A percentile compares a stretch with the other conserved stretches of the same genome.
These are phyloP conservation scores for Sicus ferrugineus DNA, from an alignment of 2,888 invertebrate species.

Conservation along the genomic window DNA sequence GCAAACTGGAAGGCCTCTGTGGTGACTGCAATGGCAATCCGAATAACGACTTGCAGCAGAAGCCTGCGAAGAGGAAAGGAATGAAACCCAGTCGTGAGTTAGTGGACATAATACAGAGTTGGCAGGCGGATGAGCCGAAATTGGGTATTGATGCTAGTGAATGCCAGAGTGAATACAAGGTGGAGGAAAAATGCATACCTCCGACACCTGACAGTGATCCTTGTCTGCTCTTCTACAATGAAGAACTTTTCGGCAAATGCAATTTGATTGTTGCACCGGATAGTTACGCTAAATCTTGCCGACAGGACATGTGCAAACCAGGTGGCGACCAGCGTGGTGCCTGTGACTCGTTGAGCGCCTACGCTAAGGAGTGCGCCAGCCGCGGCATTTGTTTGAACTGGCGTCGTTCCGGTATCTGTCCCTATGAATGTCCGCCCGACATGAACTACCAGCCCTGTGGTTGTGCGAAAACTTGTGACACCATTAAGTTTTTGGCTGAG, in stretches of 20 bases:
- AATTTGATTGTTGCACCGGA: conserved; percentile 76
- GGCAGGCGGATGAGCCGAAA: conserved; percentile 67
- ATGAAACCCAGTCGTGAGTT: conserved; percentile 45
- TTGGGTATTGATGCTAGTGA: conserved; percentile 66
- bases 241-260: conserved; percentile 72
- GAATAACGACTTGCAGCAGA: conserved; percentile 69
- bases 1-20: conserved; percentile 81
- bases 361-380: conserved; percentile 75
- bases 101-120: conserved; percentile 67
- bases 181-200: conserved; percentile 65
- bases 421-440: conserved; percentile 68
- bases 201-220: conserved; percentile 72
- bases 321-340: conserved; percentile 67
- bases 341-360: conserved; percentile 75
- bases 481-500: conserved; percentile 50
- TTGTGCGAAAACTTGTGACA: conserved; percentile 61
- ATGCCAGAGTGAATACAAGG: conserved; percentile 66
- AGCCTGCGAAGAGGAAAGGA: conserved; percentile 61
- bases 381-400: conserved; percentile 79
- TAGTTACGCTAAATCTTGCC: conserved; percentile 74
- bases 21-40: conserved; percentile 75
- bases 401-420: conserved; percentile 72
- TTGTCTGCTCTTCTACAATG: conserved; percentile 72
- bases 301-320: conserved; percentile 72
- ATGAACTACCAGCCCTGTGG: conserved; percentile 60